phyloP scores from a whole-genome alignment of 2,888 invertebrate genomes.

The Macrophya alboannulata region DNA sequence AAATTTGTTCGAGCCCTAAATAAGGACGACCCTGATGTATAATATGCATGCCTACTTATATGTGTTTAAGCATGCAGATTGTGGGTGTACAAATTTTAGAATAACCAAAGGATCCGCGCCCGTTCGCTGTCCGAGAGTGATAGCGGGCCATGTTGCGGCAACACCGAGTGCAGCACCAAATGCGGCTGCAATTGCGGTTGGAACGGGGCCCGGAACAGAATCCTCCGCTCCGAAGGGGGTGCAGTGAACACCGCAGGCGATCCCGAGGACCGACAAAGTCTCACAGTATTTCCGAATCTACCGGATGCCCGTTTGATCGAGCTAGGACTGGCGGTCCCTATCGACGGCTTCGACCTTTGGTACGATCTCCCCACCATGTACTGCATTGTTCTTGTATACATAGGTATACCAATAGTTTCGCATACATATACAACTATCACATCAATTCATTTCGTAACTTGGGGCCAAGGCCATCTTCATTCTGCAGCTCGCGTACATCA shows the following conservation, averaged over 20 bases:
- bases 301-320: conserved; percentile 69
- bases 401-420: too few species aligned
- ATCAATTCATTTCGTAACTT: background rate
- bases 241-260: conserved; percentile 54
- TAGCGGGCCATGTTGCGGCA: conserved; percentile 59
- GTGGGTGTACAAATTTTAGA: conserved; percentile 54
- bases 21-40: too few species aligned
- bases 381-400: background rate
- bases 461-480: too few species aligned
- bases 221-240: conserved; percentile 31
- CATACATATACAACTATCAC: background rate
- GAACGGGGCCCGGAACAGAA: conserved; percentile 10
- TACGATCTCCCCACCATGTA: conserved; percentile 57
- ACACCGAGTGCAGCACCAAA: conserved; percentile 59
- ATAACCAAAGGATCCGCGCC: conserved; percentile 58
- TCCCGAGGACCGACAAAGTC: conserved; percentile 61
- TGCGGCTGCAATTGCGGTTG: conserved; percentile 55
- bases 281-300: conserved; percentile 72
- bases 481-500: too few species aligned
- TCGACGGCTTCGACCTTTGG: conserved; percentile 68
- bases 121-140: conserved; percentile 71
- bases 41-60: too few species aligned
- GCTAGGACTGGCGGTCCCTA: conserved; percentile 70
- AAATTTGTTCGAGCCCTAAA: too few species aligned
- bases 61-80: background rate